Evolutionary conservation across 1,140 invertebrate species (phyloP), one percentile per base, ranked within the genome.

Genomic region (Aricia agestis): DNA sequence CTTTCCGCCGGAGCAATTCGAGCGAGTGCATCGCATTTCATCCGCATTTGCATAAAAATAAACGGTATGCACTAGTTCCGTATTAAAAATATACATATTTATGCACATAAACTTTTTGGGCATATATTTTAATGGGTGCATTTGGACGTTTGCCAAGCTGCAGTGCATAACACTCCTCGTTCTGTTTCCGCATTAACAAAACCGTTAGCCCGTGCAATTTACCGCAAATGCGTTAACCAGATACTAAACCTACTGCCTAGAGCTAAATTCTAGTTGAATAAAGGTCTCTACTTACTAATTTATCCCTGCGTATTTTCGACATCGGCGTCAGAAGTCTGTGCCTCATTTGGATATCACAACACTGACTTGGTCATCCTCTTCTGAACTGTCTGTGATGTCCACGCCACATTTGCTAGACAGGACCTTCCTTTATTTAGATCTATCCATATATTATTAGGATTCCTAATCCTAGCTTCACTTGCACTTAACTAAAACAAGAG

Each of bases 261-360:
- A 11, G 13, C 42, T 36, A 13, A 52, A 52, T 52, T 52, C 45
- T 52, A 71, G 18, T 57, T 41, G 10, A 19, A 61, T 41, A 67
- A 68, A 45, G 5, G 65, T 65, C 2, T 52, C 18, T 66, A 82
- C 83, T 82, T 76, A 86, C 85, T 66, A 84, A 74, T 77, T 77
- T 82, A 19, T 86, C 82, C 58, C 80, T 78, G 2, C 82, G 76
- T 17, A 78, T 69, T 67, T 84, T 85, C 41, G 78, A 71, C 79
- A 85, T 80, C 11, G 81, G 70, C 73, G 74, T 73, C 9, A 79
- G 76, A 52, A 74, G 71, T 68, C 52, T 70, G 19, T 72, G 67
- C 31, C 70, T 68, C 76, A 81, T 80, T 61, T 68, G 61, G 67
- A 52, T 52, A 57, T 68, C 42, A 68, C 15, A 15, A n/a, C 45